Evolutionary conservation across 2,113 vertebrate species (phyloP).

Genomic region (Nibea coibor): DNA sequence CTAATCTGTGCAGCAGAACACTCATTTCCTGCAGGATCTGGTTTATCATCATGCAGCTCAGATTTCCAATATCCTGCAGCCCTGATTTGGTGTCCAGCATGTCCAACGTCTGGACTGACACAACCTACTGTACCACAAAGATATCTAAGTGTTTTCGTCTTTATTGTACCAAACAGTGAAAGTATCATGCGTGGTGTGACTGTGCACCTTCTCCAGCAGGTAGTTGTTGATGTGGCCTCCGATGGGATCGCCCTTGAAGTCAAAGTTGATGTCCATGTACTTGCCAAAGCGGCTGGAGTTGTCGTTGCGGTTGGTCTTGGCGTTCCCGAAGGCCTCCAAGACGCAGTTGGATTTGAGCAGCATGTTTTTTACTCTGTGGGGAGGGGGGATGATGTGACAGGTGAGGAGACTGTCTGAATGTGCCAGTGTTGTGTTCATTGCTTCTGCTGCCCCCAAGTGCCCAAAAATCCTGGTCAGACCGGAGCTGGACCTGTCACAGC

Average conservation of each 20-base stretch:
- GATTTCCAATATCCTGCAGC: background rate
- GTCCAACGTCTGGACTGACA: background rate
- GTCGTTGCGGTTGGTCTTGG: slow-evolving; percentile 98
- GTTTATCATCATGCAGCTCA: background rate
- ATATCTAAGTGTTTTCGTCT: background rate
- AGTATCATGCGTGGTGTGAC: too few relatives aligned
- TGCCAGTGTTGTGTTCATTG: background rate
- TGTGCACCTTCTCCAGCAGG: slow-evolving; percentile 94
- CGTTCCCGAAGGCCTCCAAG: slow-evolving; percentile 97
- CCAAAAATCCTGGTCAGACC: background rate
- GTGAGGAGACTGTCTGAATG: background rate
- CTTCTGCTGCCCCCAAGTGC: background rate
- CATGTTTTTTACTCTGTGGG: slow-evolving; percentile 95
- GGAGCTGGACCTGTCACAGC: too few relatives aligned
- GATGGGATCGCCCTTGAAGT: slow-evolving; percentile 98
- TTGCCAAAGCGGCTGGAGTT: slow-evolving; percentile 99
- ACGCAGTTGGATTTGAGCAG: slow-evolving; percentile 98
- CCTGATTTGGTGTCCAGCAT: background rate
- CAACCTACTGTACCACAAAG: background rate
- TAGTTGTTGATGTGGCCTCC: slow-evolving; percentile 99
- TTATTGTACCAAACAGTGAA: background rate
- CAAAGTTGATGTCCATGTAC: slow-evolving; percentile 99
- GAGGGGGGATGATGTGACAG: background rate
- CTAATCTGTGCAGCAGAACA: background rate
- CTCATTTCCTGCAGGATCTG: background rate